A percentile compares a stretch with the other conserved stretches of the same genome.
These are phyloP conservation scores for Toxotes jaculatrix DNA, from an alignment of 2,113 vertebrate genomes.

Conservation along the genomic window DNA sequence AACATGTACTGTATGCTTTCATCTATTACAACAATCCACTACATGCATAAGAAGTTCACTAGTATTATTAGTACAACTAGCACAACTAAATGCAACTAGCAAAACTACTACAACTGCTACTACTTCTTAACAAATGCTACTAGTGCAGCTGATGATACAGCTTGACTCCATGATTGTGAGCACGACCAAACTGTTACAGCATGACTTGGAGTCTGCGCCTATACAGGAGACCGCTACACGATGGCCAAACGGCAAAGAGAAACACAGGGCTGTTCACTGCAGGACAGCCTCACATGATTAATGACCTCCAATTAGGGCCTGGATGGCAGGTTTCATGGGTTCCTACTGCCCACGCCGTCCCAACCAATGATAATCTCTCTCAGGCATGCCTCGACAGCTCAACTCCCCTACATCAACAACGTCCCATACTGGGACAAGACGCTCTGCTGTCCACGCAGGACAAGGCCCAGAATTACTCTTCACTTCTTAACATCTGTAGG, in stretches of 20 bases:
- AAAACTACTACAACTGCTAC: not conserved
- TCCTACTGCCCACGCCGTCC: slow-evolving; percentile 66
- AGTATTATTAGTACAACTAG: not conserved
- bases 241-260: slow-evolving; percentile 71
- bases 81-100: not conserved
- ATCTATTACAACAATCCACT: not conserved
- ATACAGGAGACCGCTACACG: slow-evolving; percentile 54
- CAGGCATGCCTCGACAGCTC: slow-evolving; percentile 64
- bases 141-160: not conserved
- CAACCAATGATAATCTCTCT: slow-evolving; percentile 75
- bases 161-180: not conserved
- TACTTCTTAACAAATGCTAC: not conserved
- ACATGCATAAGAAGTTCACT: not conserved
- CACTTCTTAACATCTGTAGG: slow-evolving; percentile 3
- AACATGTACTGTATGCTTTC: not conserved
- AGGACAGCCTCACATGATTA: slow-evolving; percentile 83
- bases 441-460: slow-evolving; percentile 44
- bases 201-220: slow-evolving; percentile 38
- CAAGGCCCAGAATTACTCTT: not conserved
- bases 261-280: slow-evolving; percentile 81
- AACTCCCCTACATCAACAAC: slow-evolving; percentile 73
- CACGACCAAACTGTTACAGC: slow-evolving; percentile 50
- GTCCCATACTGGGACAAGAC: slow-evolving; percentile 64
- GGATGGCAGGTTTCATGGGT: slow-evolving; percentile 81
- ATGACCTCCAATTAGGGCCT: slow-evolving; percentile 84